phyloP scores from a whole-genome alignment of 2,113 vertebrate species.

The Columba janthina region DNA sequence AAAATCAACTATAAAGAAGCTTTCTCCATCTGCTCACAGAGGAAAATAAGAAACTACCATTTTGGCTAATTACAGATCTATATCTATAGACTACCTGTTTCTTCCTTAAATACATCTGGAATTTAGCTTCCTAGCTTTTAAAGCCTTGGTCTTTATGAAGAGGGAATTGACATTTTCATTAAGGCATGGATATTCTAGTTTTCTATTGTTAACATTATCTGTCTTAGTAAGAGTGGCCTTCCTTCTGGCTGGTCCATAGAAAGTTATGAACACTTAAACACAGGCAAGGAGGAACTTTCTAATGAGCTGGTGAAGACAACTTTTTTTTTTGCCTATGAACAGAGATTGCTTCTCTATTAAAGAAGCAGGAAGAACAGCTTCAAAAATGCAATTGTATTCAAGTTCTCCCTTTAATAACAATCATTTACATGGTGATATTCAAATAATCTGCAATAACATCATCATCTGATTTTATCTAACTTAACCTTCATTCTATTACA shows the following conservation, averaged over 20 bases:
- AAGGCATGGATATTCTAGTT: not conserved
- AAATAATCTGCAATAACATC: not conserved
- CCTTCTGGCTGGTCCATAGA: not conserved
- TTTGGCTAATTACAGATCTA: not conserved
- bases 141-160: not conserved
- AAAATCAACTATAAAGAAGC: not conserved
- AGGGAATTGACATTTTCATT: not conserved
- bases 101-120: not conserved
- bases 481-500: not conserved
- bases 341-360: not conserved
- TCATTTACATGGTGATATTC: not conserved
- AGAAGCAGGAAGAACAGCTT: not conserved
- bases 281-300: not conserved
- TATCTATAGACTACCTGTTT: not conserved
- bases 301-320: not conserved
- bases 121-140: not conserved
- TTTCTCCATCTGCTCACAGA: not conserved
- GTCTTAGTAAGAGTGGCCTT: not conserved
- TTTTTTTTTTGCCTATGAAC: not conserved
- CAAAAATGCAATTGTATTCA: not conserved
- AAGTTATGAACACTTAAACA: not conserved
- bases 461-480: not conserved
- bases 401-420: not conserved
- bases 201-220: not conserved
- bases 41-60: not conserved